Base-by-base conservation (phyloP, 1,140 invertebrate species). In the Drosophila albomicans region DNA sequence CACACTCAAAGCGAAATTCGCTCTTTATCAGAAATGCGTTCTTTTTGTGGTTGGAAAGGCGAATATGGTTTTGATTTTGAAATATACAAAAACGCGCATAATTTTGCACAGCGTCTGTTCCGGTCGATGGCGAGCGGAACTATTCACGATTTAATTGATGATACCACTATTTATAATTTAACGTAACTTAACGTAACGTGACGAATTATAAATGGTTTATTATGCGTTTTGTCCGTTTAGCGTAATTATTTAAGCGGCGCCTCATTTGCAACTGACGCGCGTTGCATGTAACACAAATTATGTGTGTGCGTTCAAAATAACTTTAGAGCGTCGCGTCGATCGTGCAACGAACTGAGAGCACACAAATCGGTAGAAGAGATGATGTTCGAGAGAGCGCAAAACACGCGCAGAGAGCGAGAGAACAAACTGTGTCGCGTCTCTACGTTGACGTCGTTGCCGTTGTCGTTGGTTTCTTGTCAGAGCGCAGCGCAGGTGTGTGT, bases 61-160 rank as follows among this genome's bases (percentile, higher is more conserved):
- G 58, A 91, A 91, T 67, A 91, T 91, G 51, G 88, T 91, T 85
- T 91, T 84, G 63, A 91, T 91, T 91, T 91, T 91, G 56, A 91
- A 91, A 77, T 91, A 91, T 79, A 91, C 84, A 85, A 91, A 85
- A 79, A 70, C 84, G 66, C 66, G 69, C 88, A 91, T 91, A 79
- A 88, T 91, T 76, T 85, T 84, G 35, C 58, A 51, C 75, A 32
- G 61, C 49, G 61, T 49, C 51, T 62, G 25, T 78, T 75, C 56
- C 84, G 49, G 54, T 43, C 59, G 48, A 52, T 35, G 54, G 4
- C 45, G 62, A 61, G 61, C 49, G 75, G 56, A 79, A 52, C 63
- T 67, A 66, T 69, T 66, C 20, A 52, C 52, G 25, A 48, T 73
- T 38, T 68, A 62, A 72, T 41, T 58, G 51, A 3, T 41, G 20